Evolutionary conservation across 2,888 invertebrate genomes (phyloP), one percentile per base, ranked within the genome.

Genomic region (Drosophila anomalata): DNA sequence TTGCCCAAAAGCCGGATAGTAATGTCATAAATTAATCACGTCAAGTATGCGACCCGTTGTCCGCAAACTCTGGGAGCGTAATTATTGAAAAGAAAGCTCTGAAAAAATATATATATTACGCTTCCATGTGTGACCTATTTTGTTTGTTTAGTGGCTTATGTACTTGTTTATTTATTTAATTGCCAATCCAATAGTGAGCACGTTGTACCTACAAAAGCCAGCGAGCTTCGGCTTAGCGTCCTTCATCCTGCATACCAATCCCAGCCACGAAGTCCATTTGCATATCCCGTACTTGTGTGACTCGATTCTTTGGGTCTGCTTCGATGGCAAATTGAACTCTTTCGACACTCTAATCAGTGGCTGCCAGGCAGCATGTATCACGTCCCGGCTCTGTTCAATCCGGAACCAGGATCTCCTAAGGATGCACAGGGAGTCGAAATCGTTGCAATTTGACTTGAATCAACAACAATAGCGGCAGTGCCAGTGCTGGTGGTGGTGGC

Each of bases 381-480:
- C 82, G 85, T 81, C 66, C 65, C 36, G 24, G 31, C 26, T 8
- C 26, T 41, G 50, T 29, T 41, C 17, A 29, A 22, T 22, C 44
- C 44, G 48, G 36, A 9, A 33, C 41, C 52, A 36, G 54, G 36
- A 56, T n/a, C 33, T 14, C 24, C 12, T 20, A 51, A 36, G 69
- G 67, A 71, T 72, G 69, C 69, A 71, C 73, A 46, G 71, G 73
- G 68, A 79, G 46, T 56, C 65, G 60, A 65, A 79, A 68, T 75
- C 68, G 76, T 61, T 75, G 76, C 85, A 82, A 81, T 87, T 84
- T 84, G 84, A 76, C 82, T 66, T 62, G 73, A 71, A 79, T 76
- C 78, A 78, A 87, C 76, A 87, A 79, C 76, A 79, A 69, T 69
- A 61, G 60, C 73, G 72, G 61, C 22, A 24, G 22, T 24, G 4